Evolutionary conservation across 2,113 vertebrate genomes (phyloP).

Genomic region (Callionymus lyra): DNA sequence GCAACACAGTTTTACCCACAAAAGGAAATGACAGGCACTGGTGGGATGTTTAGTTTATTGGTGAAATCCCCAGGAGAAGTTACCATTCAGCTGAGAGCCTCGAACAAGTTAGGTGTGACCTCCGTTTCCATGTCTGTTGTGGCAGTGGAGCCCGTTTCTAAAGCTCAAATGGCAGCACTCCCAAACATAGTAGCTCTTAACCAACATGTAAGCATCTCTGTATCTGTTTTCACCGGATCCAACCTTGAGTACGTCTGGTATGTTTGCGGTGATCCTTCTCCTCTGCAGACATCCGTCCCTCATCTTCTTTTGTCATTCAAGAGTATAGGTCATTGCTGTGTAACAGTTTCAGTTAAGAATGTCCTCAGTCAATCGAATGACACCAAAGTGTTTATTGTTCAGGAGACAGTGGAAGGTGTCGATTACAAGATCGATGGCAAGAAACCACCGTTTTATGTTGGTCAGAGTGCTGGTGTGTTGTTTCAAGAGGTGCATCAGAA

Average conservation of each 20-base stretch:
- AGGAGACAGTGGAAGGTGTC: conserved; percentile 54
- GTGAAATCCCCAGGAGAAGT: conserved; percentile 42
- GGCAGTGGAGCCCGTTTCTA: conserved; percentile 44
- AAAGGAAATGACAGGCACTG: conserved; percentile 8
- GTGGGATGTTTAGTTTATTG: conserved; percentile 35
- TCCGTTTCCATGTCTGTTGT: conserved; percentile 31
- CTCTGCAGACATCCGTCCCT: conserved; percentile 29
- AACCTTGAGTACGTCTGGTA: conserved; percentile 63
- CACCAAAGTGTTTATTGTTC: conserved; percentile 48
- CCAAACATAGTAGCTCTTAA: conserved; percentile 30
- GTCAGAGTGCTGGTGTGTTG: conserved; percentile 17
- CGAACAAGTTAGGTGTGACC: conserved; percentile 51
- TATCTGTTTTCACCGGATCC: conserved; percentile 48
- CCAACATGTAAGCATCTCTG: conserved; percentile 49
- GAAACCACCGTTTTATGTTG: conserved; percentile 39
- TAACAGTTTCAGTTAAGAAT: conserved; percentile 61
- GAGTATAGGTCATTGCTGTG: conserved; percentile 25
- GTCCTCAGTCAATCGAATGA: conserved; percentile 39
- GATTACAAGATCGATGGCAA: conserved; percentile 46
- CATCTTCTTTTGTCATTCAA: conserved; percentile 51
- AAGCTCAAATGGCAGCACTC: conserved; percentile 32
- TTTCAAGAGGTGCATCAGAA: conserved; percentile 34
- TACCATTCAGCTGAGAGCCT: conserved; percentile 50
- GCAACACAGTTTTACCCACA: conserved; percentile 20
- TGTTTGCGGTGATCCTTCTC: conserved; percentile 14